Conservation (phyloP, 2,888 invertebrate genomes). For the Osedax frankpressi region DNA sequence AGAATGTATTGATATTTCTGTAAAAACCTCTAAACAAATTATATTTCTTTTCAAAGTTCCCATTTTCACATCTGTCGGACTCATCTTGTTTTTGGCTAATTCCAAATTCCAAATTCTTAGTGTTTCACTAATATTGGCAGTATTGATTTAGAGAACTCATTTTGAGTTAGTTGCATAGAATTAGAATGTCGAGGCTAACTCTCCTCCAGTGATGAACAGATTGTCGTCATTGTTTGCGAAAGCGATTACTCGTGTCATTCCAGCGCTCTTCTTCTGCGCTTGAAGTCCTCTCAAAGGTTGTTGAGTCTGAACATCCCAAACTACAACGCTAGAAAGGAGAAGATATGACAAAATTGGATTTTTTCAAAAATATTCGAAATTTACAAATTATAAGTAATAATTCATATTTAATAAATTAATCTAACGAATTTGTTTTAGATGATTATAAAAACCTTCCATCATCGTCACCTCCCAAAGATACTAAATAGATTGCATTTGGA, state of each 20-base stretch:
- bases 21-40: slow-evolving; percentile 56
- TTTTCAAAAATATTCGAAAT: no score
- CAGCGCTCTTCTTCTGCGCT: slow-evolving; percentile 59
- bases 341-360: no score
- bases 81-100: slow-evolving; percentile 56
- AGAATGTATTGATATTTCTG: no score
- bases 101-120: slow-evolving; percentile 46
- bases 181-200: slow-evolving; percentile 35
- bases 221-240: slow-evolving; percentile 40
- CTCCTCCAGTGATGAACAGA: slow-evolving; percentile 46
- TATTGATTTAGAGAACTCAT: slow-evolving; percentile 14
- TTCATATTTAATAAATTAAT: no score
- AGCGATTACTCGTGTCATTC: slow-evolving; percentile 56
- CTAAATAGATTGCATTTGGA: slow-evolving; percentile 64
- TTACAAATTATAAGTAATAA: no score
- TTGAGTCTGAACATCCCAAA: slow-evolving; percentile 62
- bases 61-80: slow-evolving; percentile 61
- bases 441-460: slow-evolving; percentile 59
- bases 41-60: slow-evolving; percentile 67
- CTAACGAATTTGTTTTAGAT: no score
- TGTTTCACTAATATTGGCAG: slow-evolving; percentile 43
- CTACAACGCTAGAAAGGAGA: slow-evolving; percentile 56
- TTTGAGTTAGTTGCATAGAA: not conserved
- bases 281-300: slow-evolving; percentile 54
- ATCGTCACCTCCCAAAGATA: slow-evolving; percentile 76